These are phyloP conservation scores for Bombus sylvicola DNA, from an alignment of 1,140 invertebrate species.

Conservation along the genomic window DNA sequence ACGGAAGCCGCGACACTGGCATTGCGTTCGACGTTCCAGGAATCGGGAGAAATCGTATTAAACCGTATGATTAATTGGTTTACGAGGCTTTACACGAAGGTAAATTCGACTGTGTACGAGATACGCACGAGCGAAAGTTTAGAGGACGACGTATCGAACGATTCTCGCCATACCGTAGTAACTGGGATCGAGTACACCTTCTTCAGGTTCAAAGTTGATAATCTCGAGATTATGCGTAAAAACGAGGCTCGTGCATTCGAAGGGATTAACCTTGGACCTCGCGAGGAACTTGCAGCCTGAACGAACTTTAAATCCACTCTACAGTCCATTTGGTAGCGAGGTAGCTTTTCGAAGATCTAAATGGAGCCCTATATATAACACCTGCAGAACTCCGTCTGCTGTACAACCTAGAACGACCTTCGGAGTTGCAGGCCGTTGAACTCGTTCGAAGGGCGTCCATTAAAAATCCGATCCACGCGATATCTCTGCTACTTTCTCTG, in stretches of 20 bases:
- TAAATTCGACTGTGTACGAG: too few relatives aligned
- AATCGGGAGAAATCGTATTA: neutral
- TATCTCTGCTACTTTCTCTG: neutral
- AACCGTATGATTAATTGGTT: slow-evolving; percentile 13
- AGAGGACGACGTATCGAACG: neutral
- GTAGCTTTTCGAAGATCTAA: neutral
- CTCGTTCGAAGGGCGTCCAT: neutral
- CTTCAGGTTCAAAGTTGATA: slow-evolving; percentile 9
- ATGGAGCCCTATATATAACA: neutral
- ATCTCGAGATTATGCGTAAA: slow-evolving; percentile 21
- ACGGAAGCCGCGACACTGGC: neutral
- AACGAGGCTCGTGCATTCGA: neutral
- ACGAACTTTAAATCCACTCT: slow-evolving; percentile 12
- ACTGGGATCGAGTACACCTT: slow-evolving; percentile 32
- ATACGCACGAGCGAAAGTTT: too few relatives aligned
- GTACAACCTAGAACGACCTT: neutral
- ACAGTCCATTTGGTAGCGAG: neutral
- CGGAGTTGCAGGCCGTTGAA: neutral
- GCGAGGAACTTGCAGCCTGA: too few relatives aligned
- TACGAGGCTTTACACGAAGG: neutral
- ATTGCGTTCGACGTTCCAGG: neutral
- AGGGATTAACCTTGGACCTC: neutral
- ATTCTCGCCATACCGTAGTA: neutral
- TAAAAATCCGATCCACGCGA: neutral
- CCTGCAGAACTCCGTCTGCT: too few relatives aligned